Evolutionary conservation across 1,140 invertebrate genomes (phyloP), one percentile per base, ranked within the genome.

Genomic region (Achroia grisella): DNA sequence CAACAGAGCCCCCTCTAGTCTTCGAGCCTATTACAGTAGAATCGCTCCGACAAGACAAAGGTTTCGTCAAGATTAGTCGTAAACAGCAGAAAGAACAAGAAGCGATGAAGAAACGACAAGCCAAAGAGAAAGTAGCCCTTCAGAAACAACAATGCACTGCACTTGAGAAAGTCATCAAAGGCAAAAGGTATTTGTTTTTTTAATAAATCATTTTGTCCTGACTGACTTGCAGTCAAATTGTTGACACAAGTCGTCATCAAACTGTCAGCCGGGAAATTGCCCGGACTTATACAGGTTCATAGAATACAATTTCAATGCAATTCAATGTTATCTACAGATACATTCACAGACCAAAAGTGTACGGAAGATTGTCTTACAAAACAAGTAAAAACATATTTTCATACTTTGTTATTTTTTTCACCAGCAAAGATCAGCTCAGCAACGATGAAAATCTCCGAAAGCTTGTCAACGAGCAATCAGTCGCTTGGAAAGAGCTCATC

Each of bases 71-170:
- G 87, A 91, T 95, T n/a, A 90, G 94, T 29, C 95, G 97, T 66
- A 99, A 99, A 72, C 97, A 99, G 61, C 93, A 95, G 75, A 99
- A 99, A 72, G 98, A 99, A 63, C 70, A 97, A 46, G 98, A 99
- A 52, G 87, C 93, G 8, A 87, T 99, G 78, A 93, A 92, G 70
- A 98, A 98, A 71, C 92, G 93, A 48, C 97, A 99, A 56, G 90
- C 93, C 48, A 99, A 99, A 76, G 97, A 99, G 85, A 93, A 95
- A 71, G 88, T 93, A 53, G 80, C 90, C 10, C 91, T 99, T 68
- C 97, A 99, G 81, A 98, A 98, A 78, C 90, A 93, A 14, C 98
- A 99, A 72, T 97, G 97, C 83, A 88, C 91, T n/a, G 93, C 95
- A 14, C 94, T 99, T 40, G 97, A 99, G 78, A 98, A 98, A 82